Evolutionary conservation across 2,113 vertebrate genomes (phyloP).

Genomic region (Ageneiosus marmoratus): DNA sequence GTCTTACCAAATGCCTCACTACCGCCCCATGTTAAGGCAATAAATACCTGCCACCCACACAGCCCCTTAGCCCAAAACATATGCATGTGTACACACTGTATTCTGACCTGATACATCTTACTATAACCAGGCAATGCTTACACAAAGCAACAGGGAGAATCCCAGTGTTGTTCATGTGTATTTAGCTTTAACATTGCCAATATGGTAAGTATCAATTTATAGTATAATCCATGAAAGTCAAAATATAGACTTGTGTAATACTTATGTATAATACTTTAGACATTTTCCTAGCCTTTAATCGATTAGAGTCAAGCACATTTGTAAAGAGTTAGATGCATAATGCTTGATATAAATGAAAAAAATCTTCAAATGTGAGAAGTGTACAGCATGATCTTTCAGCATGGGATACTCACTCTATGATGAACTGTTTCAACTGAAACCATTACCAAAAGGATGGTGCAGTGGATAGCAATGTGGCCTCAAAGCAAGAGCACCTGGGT

Average conservation of each 20-base stretch:
- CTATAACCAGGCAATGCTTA: not conserved
- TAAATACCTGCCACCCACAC: slow-evolving; percentile 58
- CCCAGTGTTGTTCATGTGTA: not conserved
- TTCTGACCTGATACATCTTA: slow-evolving; percentile 29
- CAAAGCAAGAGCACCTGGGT: no score
- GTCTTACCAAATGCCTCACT: slow-evolving; percentile 40
- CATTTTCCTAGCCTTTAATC: not conserved
- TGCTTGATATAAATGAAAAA: not conserved
- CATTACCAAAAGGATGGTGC: no score
- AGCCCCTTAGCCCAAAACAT: slow-evolving; percentile 40
- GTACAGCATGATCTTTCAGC: slow-evolving; percentile 15
- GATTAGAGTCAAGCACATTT: slow-evolving; percentile 22
- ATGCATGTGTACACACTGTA: slow-evolving; percentile 36
- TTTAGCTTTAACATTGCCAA: not conserved
- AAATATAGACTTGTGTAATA: not conserved
- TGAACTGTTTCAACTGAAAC: not conserved
- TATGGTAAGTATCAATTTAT: not conserved
- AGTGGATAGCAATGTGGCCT: no score
- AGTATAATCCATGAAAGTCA: not conserved
- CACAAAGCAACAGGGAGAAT: not conserved
- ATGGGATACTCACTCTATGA: not conserved
- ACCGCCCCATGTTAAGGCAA: slow-evolving; percentile 50
- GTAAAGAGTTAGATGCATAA: not conserved
- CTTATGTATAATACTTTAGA: not conserved
- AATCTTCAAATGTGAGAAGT: slow-evolving; percentile 9